Evolutionary conservation across 2,797 vertebrate genomes (phyloP), one percentile per base, ranked within the genome.

Genomic region (Sebastes diaconus): DNA sequence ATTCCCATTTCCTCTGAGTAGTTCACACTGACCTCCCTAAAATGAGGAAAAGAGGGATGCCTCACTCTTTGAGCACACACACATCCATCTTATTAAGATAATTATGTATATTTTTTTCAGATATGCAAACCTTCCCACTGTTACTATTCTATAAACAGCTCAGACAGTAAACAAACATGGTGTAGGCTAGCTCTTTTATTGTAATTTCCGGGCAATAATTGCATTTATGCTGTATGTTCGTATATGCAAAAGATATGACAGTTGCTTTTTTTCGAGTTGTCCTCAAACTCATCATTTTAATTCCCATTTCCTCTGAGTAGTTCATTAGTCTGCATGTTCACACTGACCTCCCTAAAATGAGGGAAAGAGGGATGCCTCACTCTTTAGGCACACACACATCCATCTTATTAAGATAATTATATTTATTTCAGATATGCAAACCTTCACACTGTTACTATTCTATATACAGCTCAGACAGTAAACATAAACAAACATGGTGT

Each of bases 81-180:
- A 16, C 39, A 42, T 42, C 39, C 39, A 16, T 42, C 14, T 16
- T 39, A 14, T 39, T 39, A 16, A 42, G 39, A 42, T 42, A 14
- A 42, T 42, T 32, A 32, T 0, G 0, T 32, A 32, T 10, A 36
- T 25, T 6, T 36, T 0, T 0, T 36, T 32, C 2, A 32, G n/a
- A 14, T 59, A 34, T 84, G 30, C 3, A 52, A 69, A 18, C 30
- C 20, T 50, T 55, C 2, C 7, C 39, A 0, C 16, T 59, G 39
- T 55, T 75, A 16, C 11, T 6, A 8, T 52, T 24, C 13, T 54
- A 3, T 20, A 29, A 7, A 25, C 24, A 72, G 18, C 7, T 55
- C 29, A 65, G 6, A 8, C 25, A 30, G 73, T 66, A 52, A 60
- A 77, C 78, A 74, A 68, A 75, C 73, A 68, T 13, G 20, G 4